Base-by-base conservation (phyloP, 2,797 vertebrate species). In the Anguilla marmorata region DNA sequence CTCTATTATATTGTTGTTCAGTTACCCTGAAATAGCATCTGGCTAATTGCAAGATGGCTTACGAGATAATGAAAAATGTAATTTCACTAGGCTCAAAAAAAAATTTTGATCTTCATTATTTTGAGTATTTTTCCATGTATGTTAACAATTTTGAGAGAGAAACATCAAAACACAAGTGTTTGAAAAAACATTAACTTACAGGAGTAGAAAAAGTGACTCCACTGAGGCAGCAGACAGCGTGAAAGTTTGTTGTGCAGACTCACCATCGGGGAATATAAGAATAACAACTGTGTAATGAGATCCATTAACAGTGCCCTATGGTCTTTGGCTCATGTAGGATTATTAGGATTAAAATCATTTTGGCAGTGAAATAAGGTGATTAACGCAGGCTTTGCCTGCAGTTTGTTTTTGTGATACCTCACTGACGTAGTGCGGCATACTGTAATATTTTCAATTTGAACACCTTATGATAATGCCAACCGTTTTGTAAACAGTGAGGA, bases 321-420 rank as follows among this genome's bases (percentile, higher is more conserved):
- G 85, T 87, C 85, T 88, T 86, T 87, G 50, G 85, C 63, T 69
- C n/a, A 69, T 69, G 63, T 69, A n/a, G 63, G 63, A 69, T 69
- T 27, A 69, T 50, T 24, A 50, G 45, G 79, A 82, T 82, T 82
- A 48, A 82, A 50, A 50, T 9, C 24, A 8, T 48, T 19, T 82
- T 24, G 45, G 79, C 79, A 11, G 79, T 21, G n/a, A 82, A 82
- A 82, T n/a, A 82, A 50, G 21, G 41, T 80, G 76, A 45, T 80
- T 80, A 45, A 45, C 37, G 45, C 76, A 45, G 76, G 41, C 79
- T 82, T 24, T 45, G 6, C 50, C 6, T 48, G 79, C 79, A 82
- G 45, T 82, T 82, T 50, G 24, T 82, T 82, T 45, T 69, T n/a
- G 45, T 7, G 11, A 82, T 14, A 82, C 2, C 19, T n/a, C 45